These are phyloP conservation scores for Thecophora atra DNA, from an alignment of 2,888 invertebrate species.

Conservation along the genomic window DNA sequence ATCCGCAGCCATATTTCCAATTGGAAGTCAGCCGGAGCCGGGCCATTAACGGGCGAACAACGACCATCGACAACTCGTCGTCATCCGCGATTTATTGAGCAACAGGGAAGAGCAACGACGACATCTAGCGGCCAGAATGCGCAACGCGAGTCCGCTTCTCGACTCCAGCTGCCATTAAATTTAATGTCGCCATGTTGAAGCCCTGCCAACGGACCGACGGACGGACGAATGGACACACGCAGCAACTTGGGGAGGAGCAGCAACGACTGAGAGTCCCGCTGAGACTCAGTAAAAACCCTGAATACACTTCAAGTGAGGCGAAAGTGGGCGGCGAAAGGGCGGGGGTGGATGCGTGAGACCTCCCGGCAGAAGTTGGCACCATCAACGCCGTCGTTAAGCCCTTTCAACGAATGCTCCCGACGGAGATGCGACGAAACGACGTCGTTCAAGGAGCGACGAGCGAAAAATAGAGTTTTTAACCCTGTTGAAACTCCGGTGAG, in stretches of 20 bases:
- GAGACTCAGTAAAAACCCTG: conserved; percentile 15
- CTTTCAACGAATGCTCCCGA: conserved; percentile 5
- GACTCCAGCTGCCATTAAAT: conserved; percentile 27
- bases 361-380: conserved; percentile 4
- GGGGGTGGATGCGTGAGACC: neutral
- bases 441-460: too few species aligned
- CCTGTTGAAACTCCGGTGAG: too few species aligned
- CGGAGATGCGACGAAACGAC: neutral
- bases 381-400: neutral
- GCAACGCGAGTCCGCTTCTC: neutral
- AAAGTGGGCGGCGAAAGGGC: neutral
- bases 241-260: neutral
- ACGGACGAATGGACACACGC: neutral
- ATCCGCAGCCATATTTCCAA: neutral
- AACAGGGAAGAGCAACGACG: too few species aligned
- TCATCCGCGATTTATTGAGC: neutral
- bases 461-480: too few species aligned
- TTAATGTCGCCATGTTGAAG: conserved; percentile 24
- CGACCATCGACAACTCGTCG: neutral
- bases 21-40: neutral
- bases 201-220: neutral
- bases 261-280: neutral
- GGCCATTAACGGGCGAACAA: neutral
- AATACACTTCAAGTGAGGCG: neutral
- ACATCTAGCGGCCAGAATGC: neutral